Percentiles rank a stretch among this genome's conserved stretches.
Conservation (phyloP, 2,888 invertebrate genomes). For the Stenichneumon culpator region DNA sequence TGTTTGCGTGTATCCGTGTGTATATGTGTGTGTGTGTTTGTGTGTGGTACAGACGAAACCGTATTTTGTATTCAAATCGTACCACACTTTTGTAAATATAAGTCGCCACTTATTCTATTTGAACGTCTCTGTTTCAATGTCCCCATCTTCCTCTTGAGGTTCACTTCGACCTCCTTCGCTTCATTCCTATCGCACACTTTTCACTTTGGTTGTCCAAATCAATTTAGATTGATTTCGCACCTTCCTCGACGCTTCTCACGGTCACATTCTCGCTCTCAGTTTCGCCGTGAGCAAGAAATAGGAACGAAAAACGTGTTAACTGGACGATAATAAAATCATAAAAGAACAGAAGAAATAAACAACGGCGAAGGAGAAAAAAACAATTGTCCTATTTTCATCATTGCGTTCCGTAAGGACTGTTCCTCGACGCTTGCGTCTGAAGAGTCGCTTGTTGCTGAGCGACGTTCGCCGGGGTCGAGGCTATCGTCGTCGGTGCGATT, state of each 20-base stretch:
- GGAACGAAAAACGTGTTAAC: conserved; percentile 11
- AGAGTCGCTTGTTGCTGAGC: conserved; percentile 68
- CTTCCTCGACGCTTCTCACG: not conserved
- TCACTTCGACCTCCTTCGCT: not conserved
- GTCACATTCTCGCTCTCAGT: not conserved
- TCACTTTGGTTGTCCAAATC: conserved; percentile 7
- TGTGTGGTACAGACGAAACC: conserved; percentile 73
- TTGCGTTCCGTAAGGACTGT: conserved; percentile 77
- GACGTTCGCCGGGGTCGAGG: conserved; percentile 73
- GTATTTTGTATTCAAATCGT: conserved; percentile 78
- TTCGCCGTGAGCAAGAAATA: not conserved
- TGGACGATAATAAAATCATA: conserved; percentile 15
- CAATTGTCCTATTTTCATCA: conserved; percentile 71
- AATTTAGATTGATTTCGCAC: conserved; percentile 18
- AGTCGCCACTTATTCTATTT: conserved; percentile 64
- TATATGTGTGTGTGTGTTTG: not conserved
- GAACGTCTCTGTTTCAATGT: conserved; percentile 30
- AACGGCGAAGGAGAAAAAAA: conserved; percentile 19
- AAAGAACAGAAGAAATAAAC: conserved; percentile 10
- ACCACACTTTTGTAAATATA: conserved; percentile 73
- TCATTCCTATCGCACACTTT: not conserved
- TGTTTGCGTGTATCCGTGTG: not conserved
- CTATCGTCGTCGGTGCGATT: conserved; percentile 82
- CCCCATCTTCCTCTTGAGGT: not conserved
- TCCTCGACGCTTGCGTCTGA: conserved; percentile 74